Evolutionary conservation across 2,113 vertebrate species (phyloP), one percentile per base, ranked within the genome.

Genomic region (Zosterops lateralis): DNA sequence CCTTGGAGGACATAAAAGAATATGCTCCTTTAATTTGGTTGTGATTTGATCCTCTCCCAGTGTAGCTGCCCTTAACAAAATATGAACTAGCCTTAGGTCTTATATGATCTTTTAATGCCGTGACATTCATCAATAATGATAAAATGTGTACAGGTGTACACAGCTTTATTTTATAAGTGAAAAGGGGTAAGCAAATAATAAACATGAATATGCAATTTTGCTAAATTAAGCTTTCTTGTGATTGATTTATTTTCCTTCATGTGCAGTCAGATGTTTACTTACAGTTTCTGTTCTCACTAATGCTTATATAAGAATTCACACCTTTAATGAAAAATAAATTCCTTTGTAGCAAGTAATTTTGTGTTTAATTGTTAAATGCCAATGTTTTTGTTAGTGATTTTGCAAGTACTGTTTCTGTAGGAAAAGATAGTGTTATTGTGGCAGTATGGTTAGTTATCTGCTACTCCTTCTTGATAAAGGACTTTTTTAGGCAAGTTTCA

Each of bases 91-190:
- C 17, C 11, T 84, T 32, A 47, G 28, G 18, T 66, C 8, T 14
- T 34, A 5, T 0, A 7, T 1, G 3, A 9, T 42, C 26, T 54
- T 67, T 86, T 34, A 38, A 24, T 58, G 19, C 45, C 1, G 0
- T 64, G 48, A 2, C 18, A 16, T n/a, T 40, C 12, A n/a, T 40
- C n/a, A 29, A 0, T 28, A 51, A 31, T 2, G 17, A 14, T n/a
- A 50, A 48, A 36, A 22, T 2, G 2, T 4, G 17, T 25, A 7
- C 0, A 8, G 3, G 17, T 44, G 17, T 68, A 31, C 8, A 11
- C 8, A 64, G 26, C 14, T 89, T 89, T 32, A 18, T 64, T 60
- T 77, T 54, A 6, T 16, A 56, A 56, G 26, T 66, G 44, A 40
- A 75, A 38, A 45, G 4, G 3, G 7, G 6, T 29, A 34, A 53